Evolutionary conservation across 1,140 invertebrate genomes (phyloP), one percentile per base, ranked within the genome.

Genomic region (Trichogramma pretiosum): DNA sequence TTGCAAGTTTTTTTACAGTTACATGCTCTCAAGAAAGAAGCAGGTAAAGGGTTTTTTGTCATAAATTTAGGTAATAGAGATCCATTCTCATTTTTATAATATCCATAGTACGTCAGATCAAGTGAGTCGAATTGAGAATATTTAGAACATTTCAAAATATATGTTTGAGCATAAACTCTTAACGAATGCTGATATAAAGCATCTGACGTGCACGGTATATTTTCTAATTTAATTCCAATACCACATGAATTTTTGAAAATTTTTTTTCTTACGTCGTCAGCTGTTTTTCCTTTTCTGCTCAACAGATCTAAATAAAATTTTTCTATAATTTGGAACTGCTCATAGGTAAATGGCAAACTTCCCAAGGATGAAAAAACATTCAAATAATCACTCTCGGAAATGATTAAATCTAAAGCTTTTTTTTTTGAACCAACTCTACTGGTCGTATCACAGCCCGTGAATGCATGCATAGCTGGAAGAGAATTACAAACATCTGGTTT

Each of bases 351-450:
- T 39, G 9, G 17, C 16, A 10, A 8, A 5, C 21, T 19, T 11
- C 37, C 37, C 5, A 39, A 19, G 5, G 37, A 19, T 39, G 4
- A 19, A 10, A 39, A 14, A 39, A 11, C 37, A 39, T 39, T 39
- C 9, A 34, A 10, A 34, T 39, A 8, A 8, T 39, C 16, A 7
- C 17, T 8, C 22, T 5, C 19, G 7, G 5, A 9, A 8, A 5
- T 4, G 7, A 39, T 5, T 17, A 39, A 11, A 39, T 39, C 16
- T 39, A 39, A 39, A 8, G 16, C 17, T 36, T 39, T 19, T 39
- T 8, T 19, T 39, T 39, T 39, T 39, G 37, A 8, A 39, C 37
- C 37, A 8, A 39, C 16, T 21, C 22, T 39, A 39, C 37, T 39
- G 8, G 17, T 39, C 8, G 16, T 10, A 19, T 39, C 37, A 21